Conservation (phyloP, 2,113 vertebrate genomes). For the Cariama cristata region DNA sequence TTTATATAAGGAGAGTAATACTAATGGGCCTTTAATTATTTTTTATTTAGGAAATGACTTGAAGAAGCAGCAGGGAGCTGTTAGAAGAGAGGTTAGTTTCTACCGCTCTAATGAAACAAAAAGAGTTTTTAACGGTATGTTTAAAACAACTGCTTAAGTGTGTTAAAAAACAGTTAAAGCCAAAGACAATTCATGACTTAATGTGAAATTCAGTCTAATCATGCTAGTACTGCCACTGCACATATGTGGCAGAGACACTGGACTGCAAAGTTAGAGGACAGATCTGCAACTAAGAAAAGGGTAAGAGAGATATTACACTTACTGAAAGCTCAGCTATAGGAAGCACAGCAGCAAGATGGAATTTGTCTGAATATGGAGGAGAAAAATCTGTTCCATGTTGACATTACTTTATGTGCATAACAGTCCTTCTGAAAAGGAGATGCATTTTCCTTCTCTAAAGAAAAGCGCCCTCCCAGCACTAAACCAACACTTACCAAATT, state of each 20-base stretch:
- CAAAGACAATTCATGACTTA: neutral
- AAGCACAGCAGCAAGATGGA: neutral
- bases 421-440: neutral
- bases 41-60: neutral
- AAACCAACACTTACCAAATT: constrained; percentile 78
- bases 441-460: neutral
- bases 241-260: neutral
- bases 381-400: neutral
- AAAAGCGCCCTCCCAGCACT: constrained; percentile 41
- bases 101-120: neutral
- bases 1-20: neutral
- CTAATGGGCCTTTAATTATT: neutral
- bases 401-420: neutral
- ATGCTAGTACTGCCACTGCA: neutral
- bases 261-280: neutral
- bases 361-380: neutral
- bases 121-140: neutral
- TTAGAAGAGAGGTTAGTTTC: neutral
- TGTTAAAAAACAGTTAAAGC: neutral
- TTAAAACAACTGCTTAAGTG: neutral
- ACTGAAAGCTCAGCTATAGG: neutral
- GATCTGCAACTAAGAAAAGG: neutral
- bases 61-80: neutral
- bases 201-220: neutral
- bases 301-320: neutral